Evolutionary conservation across 35 echinoderm and acorn worm genomes (phyloP).

Genomic region (Ophioderma brevispina): DNA sequence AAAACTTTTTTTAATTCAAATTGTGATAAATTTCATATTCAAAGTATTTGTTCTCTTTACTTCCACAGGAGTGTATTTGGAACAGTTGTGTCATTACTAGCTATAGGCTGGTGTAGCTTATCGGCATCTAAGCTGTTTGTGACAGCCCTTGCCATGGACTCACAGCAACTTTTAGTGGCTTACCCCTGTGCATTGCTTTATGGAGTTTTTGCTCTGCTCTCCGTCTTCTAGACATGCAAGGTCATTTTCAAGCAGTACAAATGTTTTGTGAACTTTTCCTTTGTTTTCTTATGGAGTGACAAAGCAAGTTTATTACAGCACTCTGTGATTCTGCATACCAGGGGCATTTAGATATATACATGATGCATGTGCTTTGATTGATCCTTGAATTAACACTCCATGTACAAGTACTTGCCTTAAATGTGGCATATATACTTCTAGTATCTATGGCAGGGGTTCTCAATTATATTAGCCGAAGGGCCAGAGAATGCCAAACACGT

Average conservation of each 20-base stretch:
- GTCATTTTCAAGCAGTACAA: background rate
- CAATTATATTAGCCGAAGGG: too few species aligned
- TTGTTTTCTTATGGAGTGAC: background rate
- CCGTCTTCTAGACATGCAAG: conserved; percentile 82
- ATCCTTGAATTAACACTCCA: too few species aligned
- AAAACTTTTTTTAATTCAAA: too few species aligned
- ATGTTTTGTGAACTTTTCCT: background rate
- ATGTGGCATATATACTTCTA: too few species aligned
- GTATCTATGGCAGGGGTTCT: too few species aligned
- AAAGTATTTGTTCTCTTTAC: conserved; percentile 37
- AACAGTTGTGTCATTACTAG: conserved; percentile 72
- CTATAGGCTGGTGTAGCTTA: conserved; percentile 96
- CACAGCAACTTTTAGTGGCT: conserved; percentile 93
- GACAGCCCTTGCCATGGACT: conserved; percentile 90
- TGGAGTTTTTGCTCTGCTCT: conserved; percentile 95
- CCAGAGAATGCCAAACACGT: too few species aligned
- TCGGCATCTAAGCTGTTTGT: conserved; percentile 99
- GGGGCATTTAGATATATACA: too few species aligned
- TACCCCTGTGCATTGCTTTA: conserved; percentile 99
- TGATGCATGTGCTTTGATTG: too few species aligned
- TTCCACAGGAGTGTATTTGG: conserved; percentile 79
- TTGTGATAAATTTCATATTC: too few species aligned
- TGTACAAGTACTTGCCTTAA: too few species aligned
- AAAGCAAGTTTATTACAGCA: too few species aligned
- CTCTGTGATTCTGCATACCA: too few species aligned